Evolutionary conservation across 2,888 invertebrate species (phyloP), one percentile per base, ranked within the genome.

Genomic region (Augiades crinisus): DNA sequence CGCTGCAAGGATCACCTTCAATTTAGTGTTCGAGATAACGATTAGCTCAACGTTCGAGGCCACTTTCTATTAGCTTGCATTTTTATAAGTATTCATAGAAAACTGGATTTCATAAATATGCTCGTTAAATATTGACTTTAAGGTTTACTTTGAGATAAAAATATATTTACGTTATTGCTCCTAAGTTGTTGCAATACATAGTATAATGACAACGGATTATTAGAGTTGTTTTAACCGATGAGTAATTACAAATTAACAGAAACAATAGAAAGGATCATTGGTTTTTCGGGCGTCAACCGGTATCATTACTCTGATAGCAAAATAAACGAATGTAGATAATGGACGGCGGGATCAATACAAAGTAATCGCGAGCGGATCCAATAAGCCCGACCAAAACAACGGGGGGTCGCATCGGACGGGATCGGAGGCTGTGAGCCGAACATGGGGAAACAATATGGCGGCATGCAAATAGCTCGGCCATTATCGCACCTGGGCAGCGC

Each of bases 401-500:
- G 79, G 88, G 86, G 84, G 82, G 78, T 76, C 83, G 80, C 73
- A 70, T 69, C 76, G 70, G 74, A 73, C 72, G 72, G 71, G 76
- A 75, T 75, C 72, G 78, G 72, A 75, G 78, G 64, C 75, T 72
- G 69, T 65, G 70, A 70, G 74, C 80, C 80, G 80, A 84, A 78
- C 83, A 84, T 79, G 82, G 87, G 80, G 75, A 81, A 83, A 82
- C 88, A 88, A 85, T 86, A 89, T 88, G 88, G 88, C 88, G 86
- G 88, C 89, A 89, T 89, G 88, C 88, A 89, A 89, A 89, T 89
- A 87, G 81, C 85, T 75, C 80, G 79, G 81, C 89, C 85, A 89
- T 89, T 89, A 89, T 88, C 88, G 85, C 89, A 89, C 89, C 89
- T 88, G 89, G 85, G 78, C 86, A 83, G 85, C 78, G 85, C 79